A percentile compares a stretch with the other conserved stretches of the same genome.
phyloP scores from a whole-genome alignment of 1,140 invertebrate genomes.

The Brachionus rotundiformis region DNA sequence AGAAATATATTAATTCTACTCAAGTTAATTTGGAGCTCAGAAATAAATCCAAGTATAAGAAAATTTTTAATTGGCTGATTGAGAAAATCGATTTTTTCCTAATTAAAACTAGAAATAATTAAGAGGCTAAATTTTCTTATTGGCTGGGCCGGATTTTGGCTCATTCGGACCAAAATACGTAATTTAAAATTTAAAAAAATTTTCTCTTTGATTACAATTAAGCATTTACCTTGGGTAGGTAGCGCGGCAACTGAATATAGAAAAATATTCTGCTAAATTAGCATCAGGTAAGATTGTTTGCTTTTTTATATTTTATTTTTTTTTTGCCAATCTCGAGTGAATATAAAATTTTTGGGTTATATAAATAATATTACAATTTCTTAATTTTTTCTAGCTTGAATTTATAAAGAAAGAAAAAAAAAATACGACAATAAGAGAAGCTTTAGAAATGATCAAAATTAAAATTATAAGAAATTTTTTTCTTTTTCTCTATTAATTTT shows the following conservation, averaged over 20 bases:
- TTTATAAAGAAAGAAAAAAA: constrained; percentile 35
- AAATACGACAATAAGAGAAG: constrained; percentile 19
- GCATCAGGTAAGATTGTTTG: constrained; percentile 36
- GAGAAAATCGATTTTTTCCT: constrained; percentile 36
- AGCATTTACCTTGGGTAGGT: neutral
- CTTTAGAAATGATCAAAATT: neutral
- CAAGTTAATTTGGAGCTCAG: neutral
- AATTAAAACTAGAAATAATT: too few species aligned
- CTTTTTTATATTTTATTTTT: neutral
- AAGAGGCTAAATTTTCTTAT: neutral
- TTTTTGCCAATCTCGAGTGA: neutral
- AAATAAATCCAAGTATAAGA: neutral
- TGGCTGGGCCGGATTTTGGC: too few species aligned
- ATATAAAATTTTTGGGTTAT: constrained; percentile 12
- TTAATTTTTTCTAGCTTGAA: neutral
- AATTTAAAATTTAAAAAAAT: too few species aligned
- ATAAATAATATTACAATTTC: constrained; percentile 48
- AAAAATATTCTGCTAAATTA: constrained; percentile 9
- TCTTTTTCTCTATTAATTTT: neutral
- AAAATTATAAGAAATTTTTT: constrained; percentile 15
- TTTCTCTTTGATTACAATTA: neutral
- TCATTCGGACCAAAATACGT: too few species aligned
- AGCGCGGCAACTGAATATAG: constrained; percentile 40
- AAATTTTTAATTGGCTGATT: neutral
- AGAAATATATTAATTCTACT: constrained; percentile 15